A percentile compares a stretch with the other conserved stretches of the same genome.
phyloP scores from a whole-genome alignment of 2,888 invertebrate genomes.

The Pyrocoelia pectoralis region DNA sequence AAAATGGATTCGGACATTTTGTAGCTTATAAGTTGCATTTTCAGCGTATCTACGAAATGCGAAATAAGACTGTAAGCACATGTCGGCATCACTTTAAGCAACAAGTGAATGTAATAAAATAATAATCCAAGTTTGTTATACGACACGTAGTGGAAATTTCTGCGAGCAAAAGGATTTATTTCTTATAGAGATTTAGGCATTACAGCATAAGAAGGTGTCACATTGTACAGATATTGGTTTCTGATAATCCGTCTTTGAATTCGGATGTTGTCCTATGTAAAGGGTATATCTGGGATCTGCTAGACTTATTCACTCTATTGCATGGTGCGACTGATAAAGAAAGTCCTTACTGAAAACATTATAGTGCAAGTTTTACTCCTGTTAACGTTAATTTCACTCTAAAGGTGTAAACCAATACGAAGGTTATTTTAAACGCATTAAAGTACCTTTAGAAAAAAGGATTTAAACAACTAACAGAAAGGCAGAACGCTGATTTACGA shows the following conservation, averaged over 20 bases:
- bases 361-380: too few species aligned
- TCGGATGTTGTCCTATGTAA: constrained; percentile 34
- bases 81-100: not conserved
- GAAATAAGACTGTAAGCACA: not conserved
- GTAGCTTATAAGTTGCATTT: too few species aligned
- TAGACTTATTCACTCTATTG: constrained; percentile 37
- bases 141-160: not conserved
- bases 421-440: too few species aligned
- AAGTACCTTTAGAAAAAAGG: too few species aligned
- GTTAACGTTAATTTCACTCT: too few species aligned
- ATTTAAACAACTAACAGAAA: too few species aligned
- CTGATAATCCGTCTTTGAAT: constrained; percentile 40
- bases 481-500: too few species aligned
- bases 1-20: too few species aligned
- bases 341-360: too few species aligned
- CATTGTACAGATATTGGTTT: constrained; percentile 37
- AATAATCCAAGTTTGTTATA: not conserved
- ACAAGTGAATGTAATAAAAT: not conserved
- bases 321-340: too few species aligned
- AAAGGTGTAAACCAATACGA: too few species aligned
- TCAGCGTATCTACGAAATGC: too few species aligned
- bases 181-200: not conserved
- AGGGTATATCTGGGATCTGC: constrained; percentile 30
- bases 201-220: not conserved
- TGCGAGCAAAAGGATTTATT: not conserved